These are phyloP conservation scores for Bos javanicus DNA, from an alignment of 2,113 vertebrate species.

Conservation along the genomic window DNA sequence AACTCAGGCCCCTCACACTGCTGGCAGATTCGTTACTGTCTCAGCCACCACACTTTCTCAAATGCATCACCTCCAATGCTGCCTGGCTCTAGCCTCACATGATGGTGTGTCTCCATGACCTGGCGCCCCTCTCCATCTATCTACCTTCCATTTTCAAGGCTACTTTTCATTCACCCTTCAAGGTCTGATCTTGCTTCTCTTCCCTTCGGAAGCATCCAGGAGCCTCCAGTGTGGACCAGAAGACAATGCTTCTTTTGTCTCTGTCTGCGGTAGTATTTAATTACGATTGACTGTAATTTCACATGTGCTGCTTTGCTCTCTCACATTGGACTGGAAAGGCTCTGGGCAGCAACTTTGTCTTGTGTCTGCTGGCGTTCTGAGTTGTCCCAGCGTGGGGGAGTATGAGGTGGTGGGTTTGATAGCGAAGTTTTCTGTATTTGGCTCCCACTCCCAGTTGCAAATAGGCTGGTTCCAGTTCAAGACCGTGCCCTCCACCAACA, in stretches of 20 bases:
- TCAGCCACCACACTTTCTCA: neutral
- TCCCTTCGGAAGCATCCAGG: neutral
- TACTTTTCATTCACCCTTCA: neutral
- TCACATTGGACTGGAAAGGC: neutral
- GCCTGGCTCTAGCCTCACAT: accelerated
- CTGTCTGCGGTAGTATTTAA: neutral
- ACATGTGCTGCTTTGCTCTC: neutral
- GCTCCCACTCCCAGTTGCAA: neutral
- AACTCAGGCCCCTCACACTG: neutral
- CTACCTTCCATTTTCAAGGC: neutral
- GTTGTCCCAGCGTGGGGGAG: no score
- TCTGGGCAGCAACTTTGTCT: neutral
- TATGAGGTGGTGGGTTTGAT: neutral
- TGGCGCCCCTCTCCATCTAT: accelerated
- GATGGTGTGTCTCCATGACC: accelerated
- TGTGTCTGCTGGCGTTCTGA: neutral
- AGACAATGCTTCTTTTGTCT: neutral
- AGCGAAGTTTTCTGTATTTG: neutral
- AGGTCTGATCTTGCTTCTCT: neutral
- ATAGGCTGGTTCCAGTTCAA: neutral
- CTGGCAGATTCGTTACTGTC: neutral
- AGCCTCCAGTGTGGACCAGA: neutral
- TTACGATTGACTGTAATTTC: neutral
- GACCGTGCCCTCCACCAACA: accelerated
- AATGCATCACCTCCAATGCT: accelerated